Base-by-base conservation (phyloP, 2,113 vertebrate species). In the Paracanthobrama guichenoti region DNA sequence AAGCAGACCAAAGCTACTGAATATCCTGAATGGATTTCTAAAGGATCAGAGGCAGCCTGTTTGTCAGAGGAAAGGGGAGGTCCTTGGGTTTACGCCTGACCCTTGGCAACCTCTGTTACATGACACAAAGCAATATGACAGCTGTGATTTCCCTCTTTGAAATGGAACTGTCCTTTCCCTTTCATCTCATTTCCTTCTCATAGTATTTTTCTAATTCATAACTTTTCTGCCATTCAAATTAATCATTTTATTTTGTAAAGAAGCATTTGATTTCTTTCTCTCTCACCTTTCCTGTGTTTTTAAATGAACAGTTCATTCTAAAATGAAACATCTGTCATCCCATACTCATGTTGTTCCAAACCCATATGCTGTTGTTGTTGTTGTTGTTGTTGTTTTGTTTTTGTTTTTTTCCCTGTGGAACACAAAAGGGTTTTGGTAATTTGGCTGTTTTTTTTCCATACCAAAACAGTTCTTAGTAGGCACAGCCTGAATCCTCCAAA, bases 21-120 rank as follows among this genome's bases (percentile, higher is more conserved):
- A 55, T 50, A 55, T 42, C n/a, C 46, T 81, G 77, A 86, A 80
- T 66, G 77, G 59, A 48, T 84, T 76, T 81, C 28, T 76, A 81
- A 81, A 81, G 71, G 86, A 84, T 84, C 77, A 59, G 77, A 84
- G 81, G 35, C 48, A 24, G 75, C 6, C 24, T 16, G 28, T 35
- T 35, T 84, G 13, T 84, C 22, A 44, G 50, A 67, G 48, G 22
- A 62, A 22, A 39, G 26, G 35, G 76, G 55, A 16, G 76, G 82
- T 81, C 77, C 80, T 69, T 60, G 18, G 82, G 50, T 64, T 31
- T 74, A 26, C 16, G 26, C 74, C 59, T 42, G 67, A 71, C 73
- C 67, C 57, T 79, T 73, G 53, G 55, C 74, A 73, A 55, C 72
- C 46, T 50, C 82, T 73, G 59, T 59, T 82, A n/a, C 71, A 24